Conservation (phyloP, 2,113 vertebrate genomes). For the Lepus americanus region DNA sequence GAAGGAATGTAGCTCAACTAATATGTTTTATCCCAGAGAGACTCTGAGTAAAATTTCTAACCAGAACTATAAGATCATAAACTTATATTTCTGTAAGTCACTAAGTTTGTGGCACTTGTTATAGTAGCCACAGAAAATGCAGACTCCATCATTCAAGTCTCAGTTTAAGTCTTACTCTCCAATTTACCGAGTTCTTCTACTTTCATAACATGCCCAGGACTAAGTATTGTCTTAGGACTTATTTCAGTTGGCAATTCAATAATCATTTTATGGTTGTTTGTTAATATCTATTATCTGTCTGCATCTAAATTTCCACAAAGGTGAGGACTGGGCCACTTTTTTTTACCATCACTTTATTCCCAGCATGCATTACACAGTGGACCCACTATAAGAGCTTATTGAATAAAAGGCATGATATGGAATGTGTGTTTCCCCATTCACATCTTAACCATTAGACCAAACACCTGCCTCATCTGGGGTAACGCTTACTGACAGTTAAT, state of each 20-base stretch:
- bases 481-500: neutral
- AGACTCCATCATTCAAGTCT: neutral
- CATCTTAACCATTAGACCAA: too few species aligned
- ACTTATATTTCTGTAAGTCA: neutral
- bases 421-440: too few species aligned
- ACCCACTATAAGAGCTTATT: neutral
- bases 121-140: neutral
- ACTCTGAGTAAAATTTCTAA: neutral
- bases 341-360: neutral
- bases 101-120: neutral
- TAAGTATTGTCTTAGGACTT: neutral
- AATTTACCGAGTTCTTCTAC: neutral
- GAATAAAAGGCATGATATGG: neutral
- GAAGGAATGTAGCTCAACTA: neutral
- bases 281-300: neutral
- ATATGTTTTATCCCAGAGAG: neutral
- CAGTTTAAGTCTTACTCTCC: neutral
- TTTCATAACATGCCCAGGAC: neutral
- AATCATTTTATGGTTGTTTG: neutral
- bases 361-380: neutral
- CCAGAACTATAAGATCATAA: neutral
- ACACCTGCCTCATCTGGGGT: too few species aligned
- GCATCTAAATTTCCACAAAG: neutral
- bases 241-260: neutral
- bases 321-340: neutral